Percentiles rank a stretch among this genome's conserved stretches.
phyloP scores from a whole-genome alignment of 2,113 vertebrate genomes.

The Chaenocephalus aceratus region DNA sequence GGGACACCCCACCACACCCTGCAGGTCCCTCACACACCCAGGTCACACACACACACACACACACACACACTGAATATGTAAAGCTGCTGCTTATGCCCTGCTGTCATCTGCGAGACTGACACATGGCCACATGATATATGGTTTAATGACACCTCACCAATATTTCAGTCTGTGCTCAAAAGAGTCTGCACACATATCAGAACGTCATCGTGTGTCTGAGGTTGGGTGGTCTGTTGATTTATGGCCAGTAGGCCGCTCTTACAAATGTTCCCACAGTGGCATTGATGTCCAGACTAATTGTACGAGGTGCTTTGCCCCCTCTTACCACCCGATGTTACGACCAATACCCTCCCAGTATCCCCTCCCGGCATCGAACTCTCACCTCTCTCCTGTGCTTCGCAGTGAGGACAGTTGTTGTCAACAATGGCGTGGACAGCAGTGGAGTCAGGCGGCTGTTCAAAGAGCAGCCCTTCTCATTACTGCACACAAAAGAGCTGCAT shows the following conservation, averaged over 20 bases:
- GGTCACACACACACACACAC: constrained; percentile 40
- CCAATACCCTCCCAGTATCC: constrained; percentile 8
- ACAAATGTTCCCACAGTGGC: constrained; percentile 28
- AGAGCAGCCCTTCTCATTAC: constrained; percentile 45
- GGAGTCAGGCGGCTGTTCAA: constrained; percentile 32
- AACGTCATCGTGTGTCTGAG: constrained; percentile 21
- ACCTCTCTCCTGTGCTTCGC: constrained; percentile 31
- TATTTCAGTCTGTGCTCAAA: neutral
- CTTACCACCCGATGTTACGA: constrained; percentile 4
- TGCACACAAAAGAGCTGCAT: constrained; percentile 25
- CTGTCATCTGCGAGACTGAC: constrained; percentile 28
- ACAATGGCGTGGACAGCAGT: constrained; percentile 30
- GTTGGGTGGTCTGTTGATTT: constrained; percentile 69
- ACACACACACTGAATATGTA: constrained; percentile 22
- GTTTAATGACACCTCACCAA: constrained; percentile 28
- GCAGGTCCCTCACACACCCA: constrained; percentile 51
- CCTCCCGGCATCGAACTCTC: constrained; percentile 26
- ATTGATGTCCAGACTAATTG: constrained; percentile 60
- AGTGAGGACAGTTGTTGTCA: constrained; percentile 37
- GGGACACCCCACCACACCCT: constrained; percentile 54
- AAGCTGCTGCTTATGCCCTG: constrained; percentile 3
- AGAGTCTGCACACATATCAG: constrained; percentile 41
- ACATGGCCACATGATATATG: constrained; percentile 51
- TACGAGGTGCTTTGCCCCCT: neutral
- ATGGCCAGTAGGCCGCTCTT: constrained; percentile 18